Percentiles rank a stretch among this genome's conserved stretches.
These are phyloP conservation scores for Antitype chi DNA, from an alignment of 2,888 invertebrate species.

Conservation along the genomic window DNA sequence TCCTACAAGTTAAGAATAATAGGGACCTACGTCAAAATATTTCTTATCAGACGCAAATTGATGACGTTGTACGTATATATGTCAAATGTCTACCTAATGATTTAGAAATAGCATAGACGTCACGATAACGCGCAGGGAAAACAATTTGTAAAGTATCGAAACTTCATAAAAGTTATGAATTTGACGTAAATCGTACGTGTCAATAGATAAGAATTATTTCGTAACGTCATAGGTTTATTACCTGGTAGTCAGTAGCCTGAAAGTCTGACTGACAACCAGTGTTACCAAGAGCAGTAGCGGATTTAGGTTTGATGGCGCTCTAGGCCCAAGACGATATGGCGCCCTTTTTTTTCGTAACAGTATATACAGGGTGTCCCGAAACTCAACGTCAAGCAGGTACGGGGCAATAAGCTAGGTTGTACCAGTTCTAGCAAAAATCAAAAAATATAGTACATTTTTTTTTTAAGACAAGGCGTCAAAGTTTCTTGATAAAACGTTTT, in stretches of 20 bases:
- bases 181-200: constrained; percentile 18
- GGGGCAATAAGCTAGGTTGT: no score
- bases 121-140: constrained; percentile 7
- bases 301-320: no score
- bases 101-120: constrained; percentile 7
- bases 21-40: constrained; percentile 2
- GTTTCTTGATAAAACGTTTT: no score
- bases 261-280: no score
- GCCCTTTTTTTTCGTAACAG: no score
- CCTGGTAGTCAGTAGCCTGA: background rate
- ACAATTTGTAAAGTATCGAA: background rate
- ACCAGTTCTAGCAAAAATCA: no score
- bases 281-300: no score
- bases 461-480: no score
- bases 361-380: no score
- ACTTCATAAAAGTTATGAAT: background rate
- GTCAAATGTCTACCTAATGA: background rate
- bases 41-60: background rate
- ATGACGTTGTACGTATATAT: constrained; percentile 2
- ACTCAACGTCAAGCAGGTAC: no score
- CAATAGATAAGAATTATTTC: background rate
- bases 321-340: no score
- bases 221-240: background rate
- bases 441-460: no score
- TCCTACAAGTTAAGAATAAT: background rate